phyloP scores from a whole-genome alignment of 2,113 vertebrate genomes.

The Natator depressus region DNA sequence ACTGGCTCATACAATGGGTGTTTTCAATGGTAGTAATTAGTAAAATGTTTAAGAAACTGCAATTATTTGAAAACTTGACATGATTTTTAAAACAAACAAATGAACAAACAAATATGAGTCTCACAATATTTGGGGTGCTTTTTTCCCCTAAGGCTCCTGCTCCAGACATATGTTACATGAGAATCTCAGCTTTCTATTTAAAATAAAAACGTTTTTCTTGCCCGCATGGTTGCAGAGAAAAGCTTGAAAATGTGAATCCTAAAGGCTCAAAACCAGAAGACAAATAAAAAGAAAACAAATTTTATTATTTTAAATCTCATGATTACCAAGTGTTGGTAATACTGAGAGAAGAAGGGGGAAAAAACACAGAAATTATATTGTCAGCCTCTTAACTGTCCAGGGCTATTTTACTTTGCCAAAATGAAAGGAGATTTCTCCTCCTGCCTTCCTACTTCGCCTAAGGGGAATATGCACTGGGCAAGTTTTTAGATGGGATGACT shows the following conservation, averaged over 20 bases:
- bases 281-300: too few relatives aligned
- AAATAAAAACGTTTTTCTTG: not conserved
- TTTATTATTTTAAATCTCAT: too few relatives aligned
- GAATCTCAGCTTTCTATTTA: too few relatives aligned
- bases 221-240: not conserved
- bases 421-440: not conserved
- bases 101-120: too few relatives aligned
- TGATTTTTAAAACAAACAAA: too few relatives aligned
- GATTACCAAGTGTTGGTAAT: too few relatives aligned
- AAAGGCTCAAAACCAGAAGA: not conserved
- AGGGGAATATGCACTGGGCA: rapidly evolving
- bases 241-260: not conserved
- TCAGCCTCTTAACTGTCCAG: not conserved
- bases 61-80: too few relatives aligned
- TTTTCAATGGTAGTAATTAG: not conserved
- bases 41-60: not conserved
- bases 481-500: rapidly evolving
- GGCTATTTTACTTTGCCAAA: rapidly evolving
- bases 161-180: too few relatives aligned
- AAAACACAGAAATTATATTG: not conserved
- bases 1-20: not conserved
- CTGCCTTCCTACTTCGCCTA: not conserved
- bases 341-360: not conserved
- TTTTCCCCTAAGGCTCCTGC: too few relatives aligned
- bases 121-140: not conserved